Evolutionary conservation across 1,140 invertebrate species (phyloP).

Genomic region (Phenacoccus solenopsis): DNA sequence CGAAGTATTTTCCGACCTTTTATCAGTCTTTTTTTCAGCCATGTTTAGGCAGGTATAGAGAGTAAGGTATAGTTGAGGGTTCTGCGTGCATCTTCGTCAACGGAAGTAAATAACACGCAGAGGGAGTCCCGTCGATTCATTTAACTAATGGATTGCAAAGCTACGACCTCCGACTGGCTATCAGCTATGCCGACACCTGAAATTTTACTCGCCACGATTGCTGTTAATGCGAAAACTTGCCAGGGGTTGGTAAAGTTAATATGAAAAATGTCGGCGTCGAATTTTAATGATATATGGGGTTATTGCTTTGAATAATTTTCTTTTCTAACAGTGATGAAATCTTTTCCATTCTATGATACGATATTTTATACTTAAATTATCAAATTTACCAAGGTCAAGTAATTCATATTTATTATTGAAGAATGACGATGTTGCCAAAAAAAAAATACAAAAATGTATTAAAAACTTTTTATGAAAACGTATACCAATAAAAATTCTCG

Average conservation of each 20-base stretch:
- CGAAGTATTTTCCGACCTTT: conserved; percentile 17
- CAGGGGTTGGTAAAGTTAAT: conserved; percentile 4
- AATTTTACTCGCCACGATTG: conserved; percentile 11
- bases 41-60: conserved; percentile 4
- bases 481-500: too few relatives aligned
- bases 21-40: conserved; percentile 13
- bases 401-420: too few relatives aligned
- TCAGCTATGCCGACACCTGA: conserved; percentile 16
- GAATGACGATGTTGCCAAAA: too few relatives aligned
- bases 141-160: conserved; percentile 15
- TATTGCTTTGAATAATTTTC: too few relatives aligned
- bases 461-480: too few relatives aligned
- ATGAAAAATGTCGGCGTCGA: neutral
- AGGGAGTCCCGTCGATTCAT: conserved; percentile 15
- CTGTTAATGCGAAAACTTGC: conserved; percentile 6
- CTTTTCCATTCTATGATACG: too few relatives aligned
- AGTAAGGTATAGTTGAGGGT: neutral
- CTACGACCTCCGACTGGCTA: conserved; percentile 16
- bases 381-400: too few relatives aligned
- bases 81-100: conserved; percentile 16
- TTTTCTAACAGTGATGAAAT: too few relatives aligned
- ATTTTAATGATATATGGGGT: neutral
- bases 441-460: too few relatives aligned
- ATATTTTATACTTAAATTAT: too few relatives aligned
- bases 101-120: conserved; percentile 14